Base-by-base conservation (phyloP, 2,888 invertebrate species). In the Sclerodermus sp. region DNA sequence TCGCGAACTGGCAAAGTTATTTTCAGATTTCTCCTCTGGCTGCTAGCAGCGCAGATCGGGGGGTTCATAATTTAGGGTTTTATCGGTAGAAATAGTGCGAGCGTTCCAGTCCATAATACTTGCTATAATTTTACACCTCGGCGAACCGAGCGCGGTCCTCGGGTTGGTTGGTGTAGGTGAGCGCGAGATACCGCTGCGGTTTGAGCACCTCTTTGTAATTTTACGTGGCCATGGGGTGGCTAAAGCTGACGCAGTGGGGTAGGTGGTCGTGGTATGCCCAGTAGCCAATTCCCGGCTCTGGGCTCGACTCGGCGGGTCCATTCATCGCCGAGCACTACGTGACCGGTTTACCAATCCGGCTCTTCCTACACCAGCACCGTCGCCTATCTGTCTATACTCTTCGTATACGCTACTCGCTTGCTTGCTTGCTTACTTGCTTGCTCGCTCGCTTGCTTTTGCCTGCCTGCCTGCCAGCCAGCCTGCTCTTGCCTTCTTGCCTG, bases 321-420 rank as follows among this genome's bases (percentile, higher is more conserved):
- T 77, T 77, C 77, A 76, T 77, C 74, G 76, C 73, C 68, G 73
- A 63, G 72, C 70, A 72, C 71, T 77, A 77, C 77, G 77, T 77
- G 77, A 77, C 76, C 73, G 71, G 76, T 74, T 74, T 77, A 70
- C 73, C 70, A 74, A 77, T 74, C 69, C 70, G 57, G 62, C 71
- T 69, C 66, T 60, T 64, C 49, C 61, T 45, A 53, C 58, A 49
- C 53, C 34, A 17, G 14, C 34, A 13, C 3, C 34, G 34, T 34
- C 34, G 34, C 55, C 55, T 53, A 57, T 56, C 59, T 62, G 54
- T 59, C 57, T 53, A 54, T 57, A 53, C 43, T 45, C 43, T 30
- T 41, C 49, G 46, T 51, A 46, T 49, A n/a, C 37, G 42, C 49
- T 34, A 30, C 30, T 6, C 10, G 30, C 30, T 9, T 10, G 30